phyloP scores from a whole-genome alignment of 2,797 vertebrate species.

The Helarctos malayanus region DNA sequence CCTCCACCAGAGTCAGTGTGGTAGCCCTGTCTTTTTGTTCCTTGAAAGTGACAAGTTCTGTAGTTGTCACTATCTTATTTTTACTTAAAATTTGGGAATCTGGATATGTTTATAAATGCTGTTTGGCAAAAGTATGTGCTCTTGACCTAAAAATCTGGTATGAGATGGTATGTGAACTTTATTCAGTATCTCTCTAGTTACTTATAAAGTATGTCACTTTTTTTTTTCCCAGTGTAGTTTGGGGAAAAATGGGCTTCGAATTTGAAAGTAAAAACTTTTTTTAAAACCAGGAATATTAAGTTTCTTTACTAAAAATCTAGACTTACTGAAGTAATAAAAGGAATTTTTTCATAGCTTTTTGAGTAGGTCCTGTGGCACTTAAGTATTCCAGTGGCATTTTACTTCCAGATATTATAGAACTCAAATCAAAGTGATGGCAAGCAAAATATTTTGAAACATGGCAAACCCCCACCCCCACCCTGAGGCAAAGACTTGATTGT shows the following conservation, averaged over 20 bases:
- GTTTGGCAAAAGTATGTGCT: constrained; percentile 48
- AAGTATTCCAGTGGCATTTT: constrained; percentile 70
- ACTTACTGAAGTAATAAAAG: constrained; percentile 68
- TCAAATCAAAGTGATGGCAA: constrained; percentile 70
- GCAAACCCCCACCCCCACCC: constrained; percentile 14
- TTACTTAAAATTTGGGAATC: constrained; percentile 47
- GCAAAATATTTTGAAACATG: constrained; percentile 73
- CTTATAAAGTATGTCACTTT: constrained; percentile 32
- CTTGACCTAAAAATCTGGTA: constrained; percentile 61
- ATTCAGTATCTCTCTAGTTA: constrained; percentile 37
- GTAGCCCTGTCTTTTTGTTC: constrained; percentile 54
- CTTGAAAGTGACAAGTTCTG: constrained; percentile 54
- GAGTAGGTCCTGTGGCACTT: constrained; percentile 55
- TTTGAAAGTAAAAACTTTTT: constrained; percentile 65
- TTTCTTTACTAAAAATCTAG: constrained; percentile 66
- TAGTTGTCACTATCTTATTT: constrained; percentile 65
- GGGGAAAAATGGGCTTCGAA: constrained; percentile 53
- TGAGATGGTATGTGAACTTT: constrained; percentile 21
- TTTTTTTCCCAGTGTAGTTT: constrained; percentile 36
- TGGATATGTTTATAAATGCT: constrained; percentile 66
- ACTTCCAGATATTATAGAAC: constrained; percentile 71
- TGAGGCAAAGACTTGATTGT: constrained; percentile 75
- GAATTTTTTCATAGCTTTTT: constrained; percentile 66
- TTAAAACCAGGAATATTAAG: constrained; percentile 40
- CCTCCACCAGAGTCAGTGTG: not conserved